A percentile compares a stretch with the other conserved stretches of the same genome.
These are phyloP conservation scores for Alethe castanea DNA, from an alignment of 2,113 vertebrate genomes.

Conservation along the genomic window DNA sequence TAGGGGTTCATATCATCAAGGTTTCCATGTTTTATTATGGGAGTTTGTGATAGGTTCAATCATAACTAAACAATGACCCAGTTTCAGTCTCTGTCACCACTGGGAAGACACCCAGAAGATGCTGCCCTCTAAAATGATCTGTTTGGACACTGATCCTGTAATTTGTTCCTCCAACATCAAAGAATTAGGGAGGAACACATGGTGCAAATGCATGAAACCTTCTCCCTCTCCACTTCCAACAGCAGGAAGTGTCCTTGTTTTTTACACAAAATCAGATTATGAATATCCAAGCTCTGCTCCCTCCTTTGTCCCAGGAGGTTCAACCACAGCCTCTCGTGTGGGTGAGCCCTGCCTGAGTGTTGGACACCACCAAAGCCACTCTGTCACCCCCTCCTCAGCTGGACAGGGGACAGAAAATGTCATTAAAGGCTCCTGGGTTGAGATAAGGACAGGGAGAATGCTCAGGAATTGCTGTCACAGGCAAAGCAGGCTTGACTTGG, in stretches of 20 bases:
- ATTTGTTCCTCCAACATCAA: background rate
- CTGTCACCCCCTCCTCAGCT: background rate
- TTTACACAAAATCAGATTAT: accelerated
- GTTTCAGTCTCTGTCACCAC: background rate
- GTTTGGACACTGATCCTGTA: background rate
- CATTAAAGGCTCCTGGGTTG: background rate
- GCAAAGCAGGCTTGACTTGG: background rate
- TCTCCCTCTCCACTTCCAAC: background rate
- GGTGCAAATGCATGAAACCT: accelerated
- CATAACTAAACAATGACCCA: background rate
- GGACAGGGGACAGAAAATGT: background rate
- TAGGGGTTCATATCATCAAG: background rate
- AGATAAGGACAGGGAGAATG: accelerated
- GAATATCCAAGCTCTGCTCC: background rate
- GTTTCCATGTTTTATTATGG: background rate
- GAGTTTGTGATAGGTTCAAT: background rate
- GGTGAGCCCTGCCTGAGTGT: background rate
- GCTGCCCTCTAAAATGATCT: background rate
- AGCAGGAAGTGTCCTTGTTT: background rate
- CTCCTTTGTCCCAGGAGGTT: background rate
- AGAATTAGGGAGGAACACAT: background rate
- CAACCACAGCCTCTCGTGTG: accelerated
- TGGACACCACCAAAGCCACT: background rate
- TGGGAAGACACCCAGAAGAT: background rate
- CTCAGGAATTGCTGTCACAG: background rate